These are phyloP conservation scores for Drosophila kuntzei DNA, from an alignment of 2,888 invertebrate species.

Conservation along the genomic window DNA sequence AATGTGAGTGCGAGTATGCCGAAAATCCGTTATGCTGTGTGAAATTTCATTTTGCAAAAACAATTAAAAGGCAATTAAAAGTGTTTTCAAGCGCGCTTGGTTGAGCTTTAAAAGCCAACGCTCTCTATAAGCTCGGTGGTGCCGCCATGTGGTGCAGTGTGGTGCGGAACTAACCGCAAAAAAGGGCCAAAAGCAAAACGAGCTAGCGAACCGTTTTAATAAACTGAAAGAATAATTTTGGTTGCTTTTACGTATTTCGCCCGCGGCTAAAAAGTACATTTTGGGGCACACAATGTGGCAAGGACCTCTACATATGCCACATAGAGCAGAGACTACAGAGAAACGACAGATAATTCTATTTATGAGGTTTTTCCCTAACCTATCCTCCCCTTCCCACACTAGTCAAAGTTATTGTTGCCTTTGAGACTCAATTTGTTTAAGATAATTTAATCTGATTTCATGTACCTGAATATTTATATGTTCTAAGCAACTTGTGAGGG, in stretches of 20 bases:
- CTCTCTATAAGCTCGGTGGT: background rate
- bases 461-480: conserved; percentile 79
- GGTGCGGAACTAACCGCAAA: conserved; percentile 35
- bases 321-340: background rate
- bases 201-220: conserved; percentile 69
- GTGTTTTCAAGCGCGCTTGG: conserved; percentile 57
- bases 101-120: conserved; percentile 48
- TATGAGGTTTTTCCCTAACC: conserved; percentile 9
- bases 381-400: background rate
- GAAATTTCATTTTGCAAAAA: conserved; percentile 74
- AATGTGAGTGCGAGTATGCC: conserved; percentile 48
- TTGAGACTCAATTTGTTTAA: conserved; percentile 78
- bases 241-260: conserved; percentile 43
- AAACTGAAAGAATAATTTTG: conserved; percentile 58
- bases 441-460: conserved; percentile 82
- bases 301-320: conserved; percentile 65
- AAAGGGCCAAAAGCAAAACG: conserved; percentile 34
- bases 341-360: conserved; percentile 23
- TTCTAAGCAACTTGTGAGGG: background rate
- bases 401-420: conserved; percentile 42
- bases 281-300: conserved; percentile 22
- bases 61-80: conserved; percentile 82
- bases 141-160: background rate
- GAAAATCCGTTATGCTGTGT: conserved; percentile 55
- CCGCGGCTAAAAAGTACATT: conserved; percentile 64